phyloP scores from a whole-genome alignment of 2,797 vertebrate species.

The Pseudochaenichthys georgianus region DNA sequence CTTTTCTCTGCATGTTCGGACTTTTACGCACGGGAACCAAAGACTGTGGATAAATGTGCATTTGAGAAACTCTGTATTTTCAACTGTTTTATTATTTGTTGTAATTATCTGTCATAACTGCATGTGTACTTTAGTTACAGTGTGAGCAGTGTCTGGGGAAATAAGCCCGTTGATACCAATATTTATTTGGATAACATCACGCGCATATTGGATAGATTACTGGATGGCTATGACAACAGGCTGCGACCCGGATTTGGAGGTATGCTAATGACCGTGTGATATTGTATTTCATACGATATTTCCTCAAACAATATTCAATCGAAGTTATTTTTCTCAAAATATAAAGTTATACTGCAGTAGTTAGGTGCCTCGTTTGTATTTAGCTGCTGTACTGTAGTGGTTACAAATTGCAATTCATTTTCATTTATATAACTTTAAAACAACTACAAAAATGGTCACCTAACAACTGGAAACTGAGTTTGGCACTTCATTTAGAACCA shows the following conservation, averaged over 20 bases:
- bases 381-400: slow-evolving; percentile 12
- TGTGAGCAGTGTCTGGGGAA: slow-evolving; percentile 79
- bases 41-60: slow-evolving; percentile 27
- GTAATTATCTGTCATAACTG: slow-evolving; percentile 21
- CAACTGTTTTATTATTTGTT: slow-evolving; percentile 12
- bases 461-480: slow-evolving; percentile 8
- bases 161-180: slow-evolving; percentile 78
- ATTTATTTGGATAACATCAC: slow-evolving; percentile 94
- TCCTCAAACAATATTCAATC: neutral
- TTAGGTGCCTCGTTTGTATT: slow-evolving; percentile 17
- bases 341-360: slow-evolving; percentile 60
- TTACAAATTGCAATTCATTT: neutral
- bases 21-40: slow-evolving; percentile 73
- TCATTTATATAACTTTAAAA: neutral
- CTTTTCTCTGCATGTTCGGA: slow-evolving; percentile 60
- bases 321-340: neutral
- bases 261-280: slow-evolving; percentile 69
- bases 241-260: slow-evolving; percentile 96
- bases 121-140: slow-evolving; percentile 80
- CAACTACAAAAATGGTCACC: neutral
- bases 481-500: neutral
- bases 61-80: slow-evolving; percentile 39
- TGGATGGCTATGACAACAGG: slow-evolving; percentile 97
- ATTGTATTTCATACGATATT: slow-evolving; percentile 1
- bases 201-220: slow-evolving; percentile 92